phyloP scores from a whole-genome alignment of 2,797 vertebrate species.

The Poeciliopsis paucimaculata region DNA sequence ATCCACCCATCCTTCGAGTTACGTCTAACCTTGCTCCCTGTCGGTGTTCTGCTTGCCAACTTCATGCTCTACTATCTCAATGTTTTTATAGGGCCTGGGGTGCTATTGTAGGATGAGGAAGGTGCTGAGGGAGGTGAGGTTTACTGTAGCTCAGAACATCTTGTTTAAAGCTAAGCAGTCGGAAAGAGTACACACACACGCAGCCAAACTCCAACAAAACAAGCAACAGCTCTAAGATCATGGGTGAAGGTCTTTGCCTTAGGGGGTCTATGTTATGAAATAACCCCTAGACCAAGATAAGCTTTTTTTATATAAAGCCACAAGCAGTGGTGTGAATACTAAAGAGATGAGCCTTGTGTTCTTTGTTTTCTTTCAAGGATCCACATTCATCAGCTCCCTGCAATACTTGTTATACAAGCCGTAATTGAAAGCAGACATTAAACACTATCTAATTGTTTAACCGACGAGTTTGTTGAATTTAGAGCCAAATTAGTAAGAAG shows the following conservation, averaged over 20 bases:
- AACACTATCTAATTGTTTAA: constrained; percentile 9
- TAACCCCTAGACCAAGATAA: constrained; percentile 49
- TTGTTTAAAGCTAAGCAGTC: constrained; percentile 68
- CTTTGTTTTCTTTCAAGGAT: constrained; percentile 31
- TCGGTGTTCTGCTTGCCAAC: constrained; percentile 60
- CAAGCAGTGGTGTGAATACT: constrained; percentile 34
- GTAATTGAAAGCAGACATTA: constrained; percentile 24
- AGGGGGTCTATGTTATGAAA: constrained; percentile 54
- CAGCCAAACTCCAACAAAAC: constrained; percentile 29
- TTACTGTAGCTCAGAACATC: constrained; percentile 58
- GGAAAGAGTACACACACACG: constrained; percentile 41
- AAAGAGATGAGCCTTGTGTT: constrained; percentile 12
- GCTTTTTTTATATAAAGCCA: constrained; percentile 32
- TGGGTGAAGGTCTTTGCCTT: constrained; percentile 63
- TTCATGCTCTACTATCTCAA: constrained; percentile 38
- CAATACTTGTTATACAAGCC: constrained; percentile 17
- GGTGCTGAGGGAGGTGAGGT: constrained; percentile 38
- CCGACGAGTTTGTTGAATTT: constrained; percentile 1
- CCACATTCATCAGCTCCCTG: constrained; percentile 18
- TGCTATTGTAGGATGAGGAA: constrained; percentile 49
- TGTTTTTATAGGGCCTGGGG: constrained; percentile 63
- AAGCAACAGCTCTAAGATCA: constrained; percentile 46
- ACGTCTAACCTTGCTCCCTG: constrained; percentile 58
- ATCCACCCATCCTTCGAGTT: constrained; percentile 49
- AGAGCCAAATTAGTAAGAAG: neutral